phyloP scores from a whole-genome alignment of 1,140 invertebrate species.

The Zaprionus africanus region DNA sequence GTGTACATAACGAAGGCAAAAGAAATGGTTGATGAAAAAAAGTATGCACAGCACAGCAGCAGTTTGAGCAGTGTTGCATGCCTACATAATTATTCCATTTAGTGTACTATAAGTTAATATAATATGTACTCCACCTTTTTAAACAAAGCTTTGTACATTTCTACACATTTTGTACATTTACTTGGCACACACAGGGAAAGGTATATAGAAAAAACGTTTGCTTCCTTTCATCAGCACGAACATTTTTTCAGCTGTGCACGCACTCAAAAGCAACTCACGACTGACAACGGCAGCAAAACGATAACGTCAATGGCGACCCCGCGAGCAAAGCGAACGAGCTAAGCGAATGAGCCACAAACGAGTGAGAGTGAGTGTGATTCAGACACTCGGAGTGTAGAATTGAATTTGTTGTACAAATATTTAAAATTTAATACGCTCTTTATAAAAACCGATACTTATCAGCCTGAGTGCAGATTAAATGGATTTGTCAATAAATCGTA shows the following conservation, averaged over 20 bases:
- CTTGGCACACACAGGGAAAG: constrained; percentile 35
- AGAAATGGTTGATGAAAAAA: constrained; percentile 52
- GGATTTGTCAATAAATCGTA: constrained; percentile 12
- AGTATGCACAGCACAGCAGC: constrained; percentile 44
- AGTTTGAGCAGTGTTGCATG: constrained; percentile 46
- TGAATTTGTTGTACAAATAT: not conserved
- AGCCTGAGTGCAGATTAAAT: not conserved
- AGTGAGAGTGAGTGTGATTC: constrained; percentile 42
- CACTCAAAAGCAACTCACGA: constrained; percentile 74
- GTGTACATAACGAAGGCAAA: constrained; percentile 56
- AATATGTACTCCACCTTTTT: constrained; percentile 56
- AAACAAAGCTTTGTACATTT: constrained; percentile 25
- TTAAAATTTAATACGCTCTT: constrained; percentile 14
- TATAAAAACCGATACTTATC: not conserved
- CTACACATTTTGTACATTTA: constrained; percentile 61
- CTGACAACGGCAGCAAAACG: constrained; percentile 48
- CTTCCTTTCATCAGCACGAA: constrained; percentile 30
- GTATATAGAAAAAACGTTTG: constrained; percentile 57
- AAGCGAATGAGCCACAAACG: constrained; percentile 28
- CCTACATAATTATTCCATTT: constrained; percentile 37
- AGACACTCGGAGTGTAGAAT: constrained; percentile 15
- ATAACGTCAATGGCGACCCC: constrained; percentile 37
- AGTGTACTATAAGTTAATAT: constrained; percentile 49
- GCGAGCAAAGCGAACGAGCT: constrained; percentile 36
- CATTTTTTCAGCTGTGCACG: constrained; percentile 70